A percentile compares a stretch with the other conserved stretches of the same genome.
Evolutionary conservation across 1,140 invertebrate species (phyloP).

Genomic region (Drosophila rhopaloa): DNA sequence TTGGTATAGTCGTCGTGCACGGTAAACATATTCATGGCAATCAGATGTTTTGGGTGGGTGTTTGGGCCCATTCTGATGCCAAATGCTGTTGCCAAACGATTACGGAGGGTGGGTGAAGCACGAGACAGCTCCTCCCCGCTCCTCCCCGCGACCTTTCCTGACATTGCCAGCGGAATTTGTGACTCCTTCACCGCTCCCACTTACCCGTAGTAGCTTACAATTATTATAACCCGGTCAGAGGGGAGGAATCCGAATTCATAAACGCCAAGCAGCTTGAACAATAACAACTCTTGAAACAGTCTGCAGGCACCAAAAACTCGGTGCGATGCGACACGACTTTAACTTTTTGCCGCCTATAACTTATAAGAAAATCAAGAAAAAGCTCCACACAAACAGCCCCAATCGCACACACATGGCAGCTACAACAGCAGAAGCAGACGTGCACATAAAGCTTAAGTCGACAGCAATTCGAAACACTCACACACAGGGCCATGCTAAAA

Average conservation of each 20-base stretch:
- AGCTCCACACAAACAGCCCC: slow-evolving; percentile 43
- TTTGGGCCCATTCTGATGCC: slow-evolving; percentile 7
- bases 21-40: slow-evolving; percentile 37
- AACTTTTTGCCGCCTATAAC: slow-evolving; percentile 65
- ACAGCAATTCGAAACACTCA: slow-evolving; percentile 78
- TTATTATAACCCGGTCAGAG: slow-evolving; percentile 62
- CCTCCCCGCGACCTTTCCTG: slow-evolving; percentile 36
- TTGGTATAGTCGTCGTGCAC: slow-evolving; percentile 7
- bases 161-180: slow-evolving; percentile 44
- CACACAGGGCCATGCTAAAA: slow-evolving; percentile 50
- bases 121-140: slow-evolving; percentile 7
- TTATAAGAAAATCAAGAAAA: slow-evolving; percentile 68
- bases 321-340: slow-evolving; percentile 56
- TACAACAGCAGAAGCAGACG: slow-evolving; percentile 32
- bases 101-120: background rate
- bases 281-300: slow-evolving; percentile 39
- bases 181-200: slow-evolving; percentile 24
- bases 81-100: slow-evolving; percentile 10
- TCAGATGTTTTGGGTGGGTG: slow-evolving; percentile 39
- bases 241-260: slow-evolving; percentile 57
- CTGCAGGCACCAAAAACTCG: slow-evolving; percentile 51
- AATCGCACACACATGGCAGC: slow-evolving; percentile 24
- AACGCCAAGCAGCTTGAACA: slow-evolving; percentile 49
- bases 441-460: slow-evolving; percentile 77
- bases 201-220: slow-evolving; percentile 38